Evolutionary conservation across 1,140 invertebrate genomes (phyloP).

Genomic region (Scaptomyza hsui): DNA sequence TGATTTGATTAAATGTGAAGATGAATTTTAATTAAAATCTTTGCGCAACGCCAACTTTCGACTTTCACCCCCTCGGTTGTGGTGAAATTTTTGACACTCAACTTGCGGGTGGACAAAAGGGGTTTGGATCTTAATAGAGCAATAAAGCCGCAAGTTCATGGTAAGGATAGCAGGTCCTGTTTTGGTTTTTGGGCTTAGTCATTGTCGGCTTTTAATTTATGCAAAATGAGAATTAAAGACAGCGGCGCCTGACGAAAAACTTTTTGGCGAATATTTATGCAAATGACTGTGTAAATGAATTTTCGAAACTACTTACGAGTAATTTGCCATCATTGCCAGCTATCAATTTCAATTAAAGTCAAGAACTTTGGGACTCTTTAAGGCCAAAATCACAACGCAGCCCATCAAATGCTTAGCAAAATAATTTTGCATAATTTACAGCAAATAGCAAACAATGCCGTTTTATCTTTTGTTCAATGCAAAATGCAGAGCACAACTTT

Average conservation of each 20-base stretch:
- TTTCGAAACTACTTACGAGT: conserved; percentile 68
- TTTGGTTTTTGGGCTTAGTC: conserved; percentile 56
- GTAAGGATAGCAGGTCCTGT: conserved; percentile 30
- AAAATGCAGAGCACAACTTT: conserved; percentile 45
- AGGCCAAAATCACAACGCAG: background rate
- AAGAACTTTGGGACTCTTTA: conserved; percentile 18
- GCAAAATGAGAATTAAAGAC: conserved; percentile 80
- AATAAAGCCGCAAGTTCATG: conserved; percentile 79
- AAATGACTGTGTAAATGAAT: conserved; percentile 71
- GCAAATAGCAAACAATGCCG: conserved; percentile 60
- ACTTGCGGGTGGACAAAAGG: conserved; percentile 33
- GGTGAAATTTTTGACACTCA: conserved; percentile 68
- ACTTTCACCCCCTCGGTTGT: conserved; percentile 7
- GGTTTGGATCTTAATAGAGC: conserved; percentile 62
- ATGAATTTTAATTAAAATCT: conserved; percentile 84
- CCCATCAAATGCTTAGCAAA: conserved; percentile 32
- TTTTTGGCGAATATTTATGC: conserved; percentile 59
- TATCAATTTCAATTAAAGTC: conserved; percentile 66
- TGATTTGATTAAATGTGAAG: conserved; percentile 84
- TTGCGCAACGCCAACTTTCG: conserved; percentile 35
- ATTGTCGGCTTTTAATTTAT: conserved; percentile 69
- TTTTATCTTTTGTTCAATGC: conserved; percentile 51
- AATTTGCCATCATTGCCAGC: conserved; percentile 35
- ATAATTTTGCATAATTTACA: conserved; percentile 66
- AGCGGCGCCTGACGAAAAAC: conserved; percentile 35